phyloP scores from a whole-genome alignment of 2,113 vertebrate genomes.

The Otocyon megalotis region DNA sequence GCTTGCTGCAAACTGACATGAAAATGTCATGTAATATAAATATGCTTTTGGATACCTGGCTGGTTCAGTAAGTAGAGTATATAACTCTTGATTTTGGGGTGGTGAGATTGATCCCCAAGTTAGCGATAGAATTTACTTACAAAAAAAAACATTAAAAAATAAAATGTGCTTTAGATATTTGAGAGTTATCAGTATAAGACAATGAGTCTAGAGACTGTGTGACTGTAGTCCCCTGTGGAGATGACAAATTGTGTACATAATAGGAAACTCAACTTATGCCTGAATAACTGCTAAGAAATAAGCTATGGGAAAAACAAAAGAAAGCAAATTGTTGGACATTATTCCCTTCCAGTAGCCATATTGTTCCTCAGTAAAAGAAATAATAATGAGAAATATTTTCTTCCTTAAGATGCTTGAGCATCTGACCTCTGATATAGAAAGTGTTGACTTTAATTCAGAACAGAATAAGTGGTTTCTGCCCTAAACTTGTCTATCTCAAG shows the following conservation, averaged over 20 bases:
- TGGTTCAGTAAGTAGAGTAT: neutral
- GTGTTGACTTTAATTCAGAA: neutral
- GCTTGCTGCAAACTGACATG: neutral
- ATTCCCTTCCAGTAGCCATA: neutral
- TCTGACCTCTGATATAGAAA: neutral
- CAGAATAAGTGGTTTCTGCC: neutral
- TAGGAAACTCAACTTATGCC: neutral
- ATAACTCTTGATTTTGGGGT: neutral
- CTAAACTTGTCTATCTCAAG: neutral
- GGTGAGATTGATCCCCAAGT: neutral
- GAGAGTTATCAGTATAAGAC: neutral
- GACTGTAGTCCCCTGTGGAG: neutral
- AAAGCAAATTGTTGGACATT: neutral
- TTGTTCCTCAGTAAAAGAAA: neutral
- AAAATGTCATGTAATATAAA: neutral
- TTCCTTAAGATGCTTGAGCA: neutral
- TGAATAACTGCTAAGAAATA: neutral
- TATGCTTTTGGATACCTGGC: neutral
- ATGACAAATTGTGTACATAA: neutral
- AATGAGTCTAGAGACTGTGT: neutral
- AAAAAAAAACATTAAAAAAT: neutral
- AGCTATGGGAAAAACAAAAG: neutral
- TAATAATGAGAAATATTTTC: neutral
- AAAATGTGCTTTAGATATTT: neutral
- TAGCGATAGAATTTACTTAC: neutral